phyloP scores from a whole-genome alignment of 2,113 vertebrate species.

The Tachuris rubrigastra region DNA sequence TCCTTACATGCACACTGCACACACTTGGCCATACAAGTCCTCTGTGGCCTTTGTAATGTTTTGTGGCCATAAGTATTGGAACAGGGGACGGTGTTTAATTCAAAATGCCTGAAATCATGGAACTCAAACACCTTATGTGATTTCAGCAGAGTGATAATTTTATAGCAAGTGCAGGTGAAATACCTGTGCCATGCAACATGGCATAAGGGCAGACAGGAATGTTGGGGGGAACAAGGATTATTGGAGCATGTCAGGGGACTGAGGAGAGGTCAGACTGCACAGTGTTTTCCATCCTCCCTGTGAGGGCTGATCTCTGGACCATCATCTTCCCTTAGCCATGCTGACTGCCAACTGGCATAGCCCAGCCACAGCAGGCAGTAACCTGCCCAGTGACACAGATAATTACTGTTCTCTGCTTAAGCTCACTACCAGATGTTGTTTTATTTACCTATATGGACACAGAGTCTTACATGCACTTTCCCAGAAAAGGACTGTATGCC shows the following conservation, averaged over 20 bases:
- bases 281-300: not conserved
- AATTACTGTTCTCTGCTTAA: not conserved
- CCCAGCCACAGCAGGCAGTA: not conserved
- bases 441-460: not conserved
- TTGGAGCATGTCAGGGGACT: not conserved
- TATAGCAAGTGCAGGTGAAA: not conserved
- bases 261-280: not conserved
- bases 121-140: not conserved
- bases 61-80: not conserved
- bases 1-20: not conserved
- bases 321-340: not conserved
- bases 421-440: not conserved
- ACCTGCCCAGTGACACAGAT: not conserved
- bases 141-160: not conserved
- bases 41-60: not conserved
- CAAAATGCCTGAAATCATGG: not conserved
- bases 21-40: not conserved
- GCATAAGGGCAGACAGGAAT: not conserved
- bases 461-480: not conserved
- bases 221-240: not conserved
- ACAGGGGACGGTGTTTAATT: not conserved
- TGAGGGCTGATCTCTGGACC: not conserved
- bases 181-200: not conserved
- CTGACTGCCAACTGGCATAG: not conserved
- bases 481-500: not conserved